Evolutionary conservation across 2,797 vertebrate species (phyloP).

Genomic region (Pangasius krempfi): DNA sequence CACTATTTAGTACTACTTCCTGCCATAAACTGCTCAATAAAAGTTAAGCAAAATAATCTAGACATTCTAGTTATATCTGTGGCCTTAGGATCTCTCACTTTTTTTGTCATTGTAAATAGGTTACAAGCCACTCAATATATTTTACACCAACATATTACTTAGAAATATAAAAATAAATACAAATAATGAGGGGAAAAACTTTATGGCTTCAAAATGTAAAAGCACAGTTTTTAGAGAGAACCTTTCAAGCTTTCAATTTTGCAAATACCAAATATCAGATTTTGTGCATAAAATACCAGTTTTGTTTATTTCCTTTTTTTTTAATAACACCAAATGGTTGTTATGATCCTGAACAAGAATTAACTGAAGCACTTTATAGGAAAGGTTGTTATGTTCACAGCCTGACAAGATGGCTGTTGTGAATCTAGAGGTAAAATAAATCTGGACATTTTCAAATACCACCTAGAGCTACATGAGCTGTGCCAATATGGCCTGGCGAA

Average conservation of each 20-base stretch:
- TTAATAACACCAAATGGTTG: constrained; percentile 3
- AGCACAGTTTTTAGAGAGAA: background rate
- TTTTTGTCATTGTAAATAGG: background rate
- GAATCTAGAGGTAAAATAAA: constrained; percentile 65
- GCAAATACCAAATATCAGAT: constrained; percentile 14
- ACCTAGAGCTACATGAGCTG: constrained; percentile 60
- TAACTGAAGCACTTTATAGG: constrained; percentile 21
- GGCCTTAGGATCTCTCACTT: background rate
- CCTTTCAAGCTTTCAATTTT: background rate
- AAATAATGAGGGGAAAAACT: background rate
- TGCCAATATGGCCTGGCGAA: constrained; percentile 67
- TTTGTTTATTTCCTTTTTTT: constrained; percentile 20
- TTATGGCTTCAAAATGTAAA: background rate
- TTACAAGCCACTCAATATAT: background rate
- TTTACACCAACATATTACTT: background rate
- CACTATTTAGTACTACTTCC: background rate
- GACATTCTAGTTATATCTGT: background rate
- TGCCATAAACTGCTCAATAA: background rate
- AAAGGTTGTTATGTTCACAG: constrained; percentile 17
- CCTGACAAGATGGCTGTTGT: constrained; percentile 57
- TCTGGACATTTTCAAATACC: constrained; percentile 63
- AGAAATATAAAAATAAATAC: background rate
- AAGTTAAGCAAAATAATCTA: background rate
- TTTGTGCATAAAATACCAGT: background rate
- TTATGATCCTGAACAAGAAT: constrained; percentile 1